Conservation (phyloP, 2,113 vertebrate genomes). For the Okapia johnstoni region DNA sequence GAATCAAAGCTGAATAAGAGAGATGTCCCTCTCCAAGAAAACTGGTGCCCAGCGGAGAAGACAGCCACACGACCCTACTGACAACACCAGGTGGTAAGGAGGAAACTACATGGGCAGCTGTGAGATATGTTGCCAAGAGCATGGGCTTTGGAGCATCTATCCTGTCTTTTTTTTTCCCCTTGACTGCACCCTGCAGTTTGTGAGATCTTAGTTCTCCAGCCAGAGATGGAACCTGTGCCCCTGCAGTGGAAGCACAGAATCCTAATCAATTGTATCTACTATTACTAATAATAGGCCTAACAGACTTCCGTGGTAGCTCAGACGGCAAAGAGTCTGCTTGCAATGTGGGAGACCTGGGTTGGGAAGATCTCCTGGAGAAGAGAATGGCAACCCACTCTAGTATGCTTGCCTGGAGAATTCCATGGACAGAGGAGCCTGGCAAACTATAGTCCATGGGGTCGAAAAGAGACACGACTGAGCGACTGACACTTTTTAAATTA, state of each 20-base stretch:
- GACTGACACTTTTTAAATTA: not conserved
- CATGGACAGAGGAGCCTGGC: not conserved
- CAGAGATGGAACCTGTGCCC: not conserved
- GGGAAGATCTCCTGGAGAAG: not conserved
- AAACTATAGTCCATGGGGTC: not conserved
- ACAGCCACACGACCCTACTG: rapidly evolving
- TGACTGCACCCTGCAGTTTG: not conserved
- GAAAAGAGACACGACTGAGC: rapidly evolving
- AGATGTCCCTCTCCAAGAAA: not conserved
- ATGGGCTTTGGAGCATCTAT: not conserved
- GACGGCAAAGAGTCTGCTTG: not conserved
- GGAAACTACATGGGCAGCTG: not conserved
- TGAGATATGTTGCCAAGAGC: not conserved
- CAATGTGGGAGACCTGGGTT: not conserved
- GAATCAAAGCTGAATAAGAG: not conserved
- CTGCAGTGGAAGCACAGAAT: not conserved
- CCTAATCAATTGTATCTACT: not conserved
- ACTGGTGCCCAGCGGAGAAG: not conserved
- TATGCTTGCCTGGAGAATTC: not conserved
- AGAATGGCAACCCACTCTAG: not conserved
- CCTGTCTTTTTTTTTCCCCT: not conserved
- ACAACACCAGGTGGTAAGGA: not conserved
- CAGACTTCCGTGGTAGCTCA: not conserved
- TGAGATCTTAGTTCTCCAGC: not conserved
- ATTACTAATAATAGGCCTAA: not conserved